A percentile compares a stretch with the other conserved stretches of the same genome.
Evolutionary conservation across 2,113 vertebrate species (phyloP).

Genomic region (Spea bombifrons): DNA sequence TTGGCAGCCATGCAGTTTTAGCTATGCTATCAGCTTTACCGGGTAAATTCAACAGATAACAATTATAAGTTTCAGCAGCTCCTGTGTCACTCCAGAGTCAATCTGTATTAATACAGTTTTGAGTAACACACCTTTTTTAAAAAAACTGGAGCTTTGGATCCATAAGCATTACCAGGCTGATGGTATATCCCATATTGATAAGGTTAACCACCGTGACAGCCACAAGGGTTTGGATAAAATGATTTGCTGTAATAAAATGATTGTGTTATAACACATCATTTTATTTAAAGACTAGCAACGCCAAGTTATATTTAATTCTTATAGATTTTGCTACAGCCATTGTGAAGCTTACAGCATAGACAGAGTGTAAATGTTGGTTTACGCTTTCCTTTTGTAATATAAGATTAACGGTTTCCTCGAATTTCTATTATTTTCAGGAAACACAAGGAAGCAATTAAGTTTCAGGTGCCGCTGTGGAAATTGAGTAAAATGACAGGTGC

Average conservation of each 20-base stretch:
- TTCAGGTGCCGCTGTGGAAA: conserved; percentile 31
- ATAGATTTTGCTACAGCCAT: conserved; percentile 41
- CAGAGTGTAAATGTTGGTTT: conserved; percentile 40
- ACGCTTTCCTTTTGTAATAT: conserved; percentile 44
- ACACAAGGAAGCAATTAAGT: conserved; percentile 43
- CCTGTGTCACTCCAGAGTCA: too few relatives aligned
- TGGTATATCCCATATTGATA: neutral
- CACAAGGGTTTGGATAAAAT: conserved; percentile 24
- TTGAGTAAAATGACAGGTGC: conserved; percentile 36
- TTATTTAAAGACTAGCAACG: conserved; percentile 36
- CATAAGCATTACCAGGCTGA: too few relatives aligned
- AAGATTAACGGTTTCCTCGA: conserved; percentile 29
- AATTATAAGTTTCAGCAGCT: too few relatives aligned
- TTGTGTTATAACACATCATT: conserved; percentile 34
- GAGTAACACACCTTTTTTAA: too few relatives aligned
- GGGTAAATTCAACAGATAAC: too few relatives aligned
- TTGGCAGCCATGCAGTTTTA: too few relatives aligned
- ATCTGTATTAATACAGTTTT: too few relatives aligned
- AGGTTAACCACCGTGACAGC: conserved; percentile 16
- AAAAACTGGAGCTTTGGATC: neutral
- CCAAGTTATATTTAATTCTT: conserved; percentile 44
- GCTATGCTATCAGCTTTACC: too few relatives aligned
- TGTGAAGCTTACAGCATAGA: conserved; percentile 28
- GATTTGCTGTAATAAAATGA: conserved; percentile 36
- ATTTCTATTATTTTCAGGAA: conserved; percentile 36